Conservation (phyloP, 2,888 invertebrate species). For the Alloplasta piceator region DNA sequence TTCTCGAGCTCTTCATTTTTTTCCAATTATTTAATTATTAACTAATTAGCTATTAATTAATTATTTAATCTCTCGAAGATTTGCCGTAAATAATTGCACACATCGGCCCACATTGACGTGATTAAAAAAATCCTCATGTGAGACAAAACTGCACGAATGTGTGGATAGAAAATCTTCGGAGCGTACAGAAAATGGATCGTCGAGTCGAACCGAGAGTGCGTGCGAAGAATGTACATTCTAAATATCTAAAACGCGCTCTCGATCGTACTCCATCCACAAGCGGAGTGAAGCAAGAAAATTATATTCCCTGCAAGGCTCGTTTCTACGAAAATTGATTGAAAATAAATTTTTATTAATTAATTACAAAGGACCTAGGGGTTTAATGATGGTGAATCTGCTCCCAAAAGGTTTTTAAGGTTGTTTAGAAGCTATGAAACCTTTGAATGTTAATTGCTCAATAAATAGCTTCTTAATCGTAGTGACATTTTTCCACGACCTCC, state of each 20-base stretch:
- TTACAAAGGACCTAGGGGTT: too few relatives aligned
- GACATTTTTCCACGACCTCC: too few relatives aligned
- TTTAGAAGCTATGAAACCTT: too few relatives aligned
- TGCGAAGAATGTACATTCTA: slow-evolving; percentile 53
- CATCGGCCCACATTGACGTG: slow-evolving; percentile 19
- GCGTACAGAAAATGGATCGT: slow-evolving; percentile 35
- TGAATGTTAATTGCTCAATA: too few relatives aligned
- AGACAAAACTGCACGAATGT: too few relatives aligned
- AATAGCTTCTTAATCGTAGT: too few relatives aligned
- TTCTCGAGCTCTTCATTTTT: slow-evolving; percentile 6
- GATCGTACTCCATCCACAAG: slow-evolving; percentile 46
- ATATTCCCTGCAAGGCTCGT: background rate
- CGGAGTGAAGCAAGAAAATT: slow-evolving; percentile 39
- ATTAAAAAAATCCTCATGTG: background rate
- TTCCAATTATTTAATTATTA: slow-evolving; percentile 6
- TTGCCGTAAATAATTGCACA: slow-evolving; percentile 14
- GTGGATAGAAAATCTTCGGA: slow-evolving; percentile 19
- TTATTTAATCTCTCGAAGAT: background rate
- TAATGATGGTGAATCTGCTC: too few relatives aligned
- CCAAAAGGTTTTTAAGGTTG: too few relatives aligned
- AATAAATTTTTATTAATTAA: too few relatives aligned
- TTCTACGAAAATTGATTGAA: too few relatives aligned
- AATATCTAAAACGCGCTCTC: slow-evolving; percentile 45
- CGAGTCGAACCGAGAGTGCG: slow-evolving; percentile 43
- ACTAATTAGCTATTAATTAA: slow-evolving; percentile 10